Evolutionary conservation across 2,113 vertebrate species (phyloP).

Genomic region (Cyphomyrus discorhynchus): DNA sequence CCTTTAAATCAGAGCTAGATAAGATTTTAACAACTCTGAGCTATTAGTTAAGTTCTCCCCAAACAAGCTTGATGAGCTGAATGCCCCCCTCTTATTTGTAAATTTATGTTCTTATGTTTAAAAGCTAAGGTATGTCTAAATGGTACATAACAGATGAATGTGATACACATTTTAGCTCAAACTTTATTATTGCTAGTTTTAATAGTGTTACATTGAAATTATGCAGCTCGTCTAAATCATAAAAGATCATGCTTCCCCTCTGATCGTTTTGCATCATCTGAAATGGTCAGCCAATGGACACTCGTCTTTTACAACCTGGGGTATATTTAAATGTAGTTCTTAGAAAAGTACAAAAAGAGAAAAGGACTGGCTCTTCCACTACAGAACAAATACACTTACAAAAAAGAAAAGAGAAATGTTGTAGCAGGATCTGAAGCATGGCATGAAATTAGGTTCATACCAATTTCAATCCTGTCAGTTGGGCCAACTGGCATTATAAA

Average conservation of each 20-base stretch:
- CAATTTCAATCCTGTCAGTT: background rate
- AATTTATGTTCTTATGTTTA: background rate
- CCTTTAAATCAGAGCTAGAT: too few relatives aligned
- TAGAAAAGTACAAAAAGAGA: background rate
- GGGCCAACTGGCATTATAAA: background rate
- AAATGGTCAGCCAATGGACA: background rate
- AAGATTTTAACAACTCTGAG: too few relatives aligned
- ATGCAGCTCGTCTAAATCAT: background rate
- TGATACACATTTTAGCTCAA: background rate
- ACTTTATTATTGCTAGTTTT: background rate
- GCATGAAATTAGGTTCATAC: constrained; percentile 2
- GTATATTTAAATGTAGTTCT: background rate
- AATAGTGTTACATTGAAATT: background rate
- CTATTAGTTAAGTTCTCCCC: too few relatives aligned
- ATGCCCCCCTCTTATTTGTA: too few relatives aligned
- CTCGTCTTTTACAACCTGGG: background rate
- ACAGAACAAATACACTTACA: background rate
- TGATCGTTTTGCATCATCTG: background rate
- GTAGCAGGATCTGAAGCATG: background rate
- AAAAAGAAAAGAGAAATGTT: background rate
- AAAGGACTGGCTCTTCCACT: background rate
- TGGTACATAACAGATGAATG: background rate
- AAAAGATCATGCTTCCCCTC: background rate
- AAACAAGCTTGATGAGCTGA: too few relatives aligned
- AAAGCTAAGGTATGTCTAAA: background rate